These are phyloP conservation scores for Eublepharis macularius DNA, from an alignment of 2,113 vertebrate genomes.

Conservation along the genomic window DNA sequence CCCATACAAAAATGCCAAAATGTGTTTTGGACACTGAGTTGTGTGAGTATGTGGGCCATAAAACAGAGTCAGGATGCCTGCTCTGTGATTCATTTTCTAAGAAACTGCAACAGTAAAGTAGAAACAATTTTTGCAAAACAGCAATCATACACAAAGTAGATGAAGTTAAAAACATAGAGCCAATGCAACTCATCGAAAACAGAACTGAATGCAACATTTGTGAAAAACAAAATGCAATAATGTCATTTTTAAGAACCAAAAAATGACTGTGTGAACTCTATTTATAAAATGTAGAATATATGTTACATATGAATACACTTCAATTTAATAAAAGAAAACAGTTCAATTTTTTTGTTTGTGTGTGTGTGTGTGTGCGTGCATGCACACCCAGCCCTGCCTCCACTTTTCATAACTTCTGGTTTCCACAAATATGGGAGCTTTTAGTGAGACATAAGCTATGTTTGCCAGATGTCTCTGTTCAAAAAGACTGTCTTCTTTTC, in stretches of 20 bases:
- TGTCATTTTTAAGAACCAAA: not conserved
- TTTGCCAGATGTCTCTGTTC: constrained; percentile 6
- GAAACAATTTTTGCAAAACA: constrained; percentile 5
- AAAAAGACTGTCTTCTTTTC: not conserved
- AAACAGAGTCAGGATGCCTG: not conserved
- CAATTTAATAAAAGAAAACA: not conserved
- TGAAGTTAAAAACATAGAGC: not conserved
- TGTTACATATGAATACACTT: too few relatives aligned
- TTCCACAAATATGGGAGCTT: not conserved
- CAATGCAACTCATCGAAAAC: not conserved
- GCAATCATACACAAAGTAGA: rapidly evolving
- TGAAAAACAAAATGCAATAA: not conserved
- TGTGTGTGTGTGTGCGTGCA: too few relatives aligned
- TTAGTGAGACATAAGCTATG: not conserved
- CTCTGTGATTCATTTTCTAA: not conserved
- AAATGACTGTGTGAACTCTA: not conserved
- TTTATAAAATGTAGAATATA: not conserved
- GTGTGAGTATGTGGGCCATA: not conserved
- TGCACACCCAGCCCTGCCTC: rapidly evolving
- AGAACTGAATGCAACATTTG: not conserved
- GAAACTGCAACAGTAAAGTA: not conserved
- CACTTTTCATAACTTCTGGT: not conserved
- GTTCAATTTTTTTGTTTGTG: too few relatives aligned
- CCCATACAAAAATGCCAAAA: not conserved
- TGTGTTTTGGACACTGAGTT: not conserved